These are phyloP conservation scores for Micromussa lordhowensis DNA, from an alignment of 92 coral and sea anemone species.

Conservation along the genomic window DNA sequence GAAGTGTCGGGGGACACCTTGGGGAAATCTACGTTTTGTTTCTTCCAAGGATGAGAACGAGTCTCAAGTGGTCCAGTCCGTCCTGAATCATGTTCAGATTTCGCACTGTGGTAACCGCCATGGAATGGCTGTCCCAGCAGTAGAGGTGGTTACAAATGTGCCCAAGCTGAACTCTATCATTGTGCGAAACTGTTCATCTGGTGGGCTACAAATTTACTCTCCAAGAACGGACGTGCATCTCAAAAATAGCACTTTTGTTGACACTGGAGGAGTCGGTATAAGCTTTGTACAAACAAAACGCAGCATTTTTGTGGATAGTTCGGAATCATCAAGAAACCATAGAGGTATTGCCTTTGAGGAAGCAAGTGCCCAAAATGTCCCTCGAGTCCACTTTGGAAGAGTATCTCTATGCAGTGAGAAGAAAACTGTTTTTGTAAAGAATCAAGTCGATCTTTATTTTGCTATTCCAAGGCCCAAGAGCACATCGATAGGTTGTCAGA, in stretches of 20 bases:
- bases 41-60: constrained; percentile 21
- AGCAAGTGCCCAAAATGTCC: constrained; percentile 35
- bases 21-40: constrained; percentile 65
- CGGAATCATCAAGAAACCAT: not conserved
- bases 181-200: constrained; percentile 50
- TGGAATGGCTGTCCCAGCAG: constrained; percentile 40
- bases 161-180: constrained; percentile 47
- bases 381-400: constrained; percentile 59
- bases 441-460: constrained; percentile 39
- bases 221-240: constrained; percentile 11
- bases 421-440: constrained; percentile 5
- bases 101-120: constrained; percentile 57
- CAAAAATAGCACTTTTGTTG: constrained; percentile 7
- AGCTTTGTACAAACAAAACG: constrained; percentile 19
- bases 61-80: constrained; percentile 23
- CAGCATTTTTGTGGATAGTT: constrained; percentile 26
- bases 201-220: constrained; percentile 34
- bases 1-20: constrained; percentile 39
- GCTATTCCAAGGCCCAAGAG: constrained; percentile 13
- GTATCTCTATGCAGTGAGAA: constrained; percentile 43
- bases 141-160: constrained; percentile 43
- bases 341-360: constrained; percentile 55
- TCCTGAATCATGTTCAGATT: constrained; percentile 53
- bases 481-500: constrained; percentile 26
- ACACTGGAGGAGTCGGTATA: not conserved